Conservation (phyloP, 2,888 invertebrate species). For the Drosophila macrothrix region DNA sequence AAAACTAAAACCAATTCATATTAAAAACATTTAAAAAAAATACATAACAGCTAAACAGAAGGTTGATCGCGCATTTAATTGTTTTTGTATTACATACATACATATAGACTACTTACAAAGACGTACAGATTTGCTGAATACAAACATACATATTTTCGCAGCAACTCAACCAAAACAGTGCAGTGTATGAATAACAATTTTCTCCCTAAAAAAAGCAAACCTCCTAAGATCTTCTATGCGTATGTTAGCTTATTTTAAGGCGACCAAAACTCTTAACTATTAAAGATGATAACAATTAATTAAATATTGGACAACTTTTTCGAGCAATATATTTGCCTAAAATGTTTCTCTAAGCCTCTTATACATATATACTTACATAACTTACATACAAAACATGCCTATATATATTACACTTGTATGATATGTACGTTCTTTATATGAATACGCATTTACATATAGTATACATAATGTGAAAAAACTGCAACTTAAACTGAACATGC, state of each 20-base stretch:
- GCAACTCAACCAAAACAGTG: conserved; percentile 2
- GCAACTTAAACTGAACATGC: conserved; percentile 14
- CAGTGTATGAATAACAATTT: conserved; percentile 23
- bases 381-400: conserved; percentile 9
- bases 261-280: conserved; percentile 60
- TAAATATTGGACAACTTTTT: conserved; percentile 67
- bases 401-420: conserved; percentile 14
- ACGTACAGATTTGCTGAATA: conserved; percentile 42
- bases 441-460: conserved; percentile 18
- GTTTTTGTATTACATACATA: conserved; percentile 39
- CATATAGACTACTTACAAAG: conserved; percentile 27
- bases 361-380: conserved; percentile 38
- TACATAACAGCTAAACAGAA: conserved; percentile 53
- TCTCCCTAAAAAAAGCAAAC: conserved; percentile 28
- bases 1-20: conserved; percentile 23
- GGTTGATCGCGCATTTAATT: conserved; percentile 79
- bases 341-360: conserved; percentile 74
- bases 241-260: conserved; percentile 57
- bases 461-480: conserved; percentile 10
- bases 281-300: conserved; percentile 49
- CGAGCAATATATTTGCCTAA: conserved; percentile 79
- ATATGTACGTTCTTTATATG: conserved; percentile 14
- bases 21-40: conserved; percentile 25
- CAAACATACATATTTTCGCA: conserved; percentile 42
- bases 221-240: conserved; percentile 42